A percentile compares a stretch with the other conserved stretches of the same genome.
These are phyloP conservation scores for Microplitis demolitor DNA, from an alignment of 1,140 invertebrate species.

Conservation along the genomic window DNA sequence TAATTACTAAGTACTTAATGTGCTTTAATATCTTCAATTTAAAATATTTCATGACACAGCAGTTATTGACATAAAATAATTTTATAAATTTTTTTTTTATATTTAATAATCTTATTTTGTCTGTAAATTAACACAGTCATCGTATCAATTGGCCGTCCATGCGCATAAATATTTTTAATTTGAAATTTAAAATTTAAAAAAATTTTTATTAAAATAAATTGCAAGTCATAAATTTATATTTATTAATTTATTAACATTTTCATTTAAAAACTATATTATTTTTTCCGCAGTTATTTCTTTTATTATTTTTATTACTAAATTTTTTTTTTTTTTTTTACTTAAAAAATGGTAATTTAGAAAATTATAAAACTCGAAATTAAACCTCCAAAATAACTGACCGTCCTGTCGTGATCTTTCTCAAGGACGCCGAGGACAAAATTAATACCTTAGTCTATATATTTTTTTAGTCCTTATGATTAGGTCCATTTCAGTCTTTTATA, in stretches of 20 bases:
- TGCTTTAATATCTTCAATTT: too few species aligned
- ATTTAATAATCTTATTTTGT: background rate
- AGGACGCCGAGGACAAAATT: conserved; percentile 17
- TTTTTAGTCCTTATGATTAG: conserved; percentile 5
- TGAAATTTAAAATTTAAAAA: background rate
- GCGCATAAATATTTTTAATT: background rate
- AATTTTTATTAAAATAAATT: background rate
- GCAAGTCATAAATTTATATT: background rate
- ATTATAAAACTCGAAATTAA: background rate
- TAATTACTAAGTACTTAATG: too few species aligned
- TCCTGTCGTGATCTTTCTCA: background rate
- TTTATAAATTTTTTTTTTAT: background rate
- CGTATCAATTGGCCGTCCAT: background rate
- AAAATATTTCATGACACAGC: too few species aligned
- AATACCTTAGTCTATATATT: background rate
- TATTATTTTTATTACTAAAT: background rate
- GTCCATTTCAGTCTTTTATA: background rate
- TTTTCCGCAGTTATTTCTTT: background rate
- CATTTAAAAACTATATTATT: background rate
- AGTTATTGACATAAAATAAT: background rate
- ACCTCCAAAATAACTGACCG: background rate
- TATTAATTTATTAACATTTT: background rate
- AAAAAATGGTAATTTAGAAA: too few species aligned
- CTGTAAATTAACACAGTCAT: background rate
- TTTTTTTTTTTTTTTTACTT: too few species aligned